Conservation (phyloP, 2,113 vertebrate genomes). For the Tupaia tana region DNA sequence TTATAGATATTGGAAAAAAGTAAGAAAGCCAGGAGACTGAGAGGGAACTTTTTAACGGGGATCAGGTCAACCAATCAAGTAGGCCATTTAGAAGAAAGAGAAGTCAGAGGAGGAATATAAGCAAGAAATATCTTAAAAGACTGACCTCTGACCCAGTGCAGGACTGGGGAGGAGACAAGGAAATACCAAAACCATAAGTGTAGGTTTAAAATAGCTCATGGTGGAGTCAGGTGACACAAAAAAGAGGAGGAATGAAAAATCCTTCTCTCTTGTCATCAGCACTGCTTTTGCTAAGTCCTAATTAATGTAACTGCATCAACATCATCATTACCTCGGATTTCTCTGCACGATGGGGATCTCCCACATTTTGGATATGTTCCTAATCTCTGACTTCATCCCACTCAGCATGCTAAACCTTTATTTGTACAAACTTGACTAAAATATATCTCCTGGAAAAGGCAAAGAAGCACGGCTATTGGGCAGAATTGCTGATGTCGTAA, state of each 20-base stretch:
- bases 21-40: not conserved
- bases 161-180: not conserved
- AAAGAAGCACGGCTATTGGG: not conserved
- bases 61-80: not conserved
- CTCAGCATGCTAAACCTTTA: not conserved
- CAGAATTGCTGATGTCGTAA: not conserved
- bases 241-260: not conserved
- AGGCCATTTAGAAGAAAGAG: not conserved
- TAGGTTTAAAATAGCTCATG: not conserved
- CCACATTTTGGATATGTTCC: not conserved
- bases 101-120: not conserved
- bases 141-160: not conserved
- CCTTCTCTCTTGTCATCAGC: not conserved
- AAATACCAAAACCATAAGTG: not conserved
- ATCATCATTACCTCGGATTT: not conserved
- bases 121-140: not conserved
- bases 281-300: not conserved
- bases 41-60: not conserved
- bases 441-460: not conserved
- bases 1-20: not conserved
- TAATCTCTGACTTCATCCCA: not conserved
- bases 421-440: not conserved
- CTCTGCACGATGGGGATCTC: not conserved
- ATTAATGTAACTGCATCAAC: not conserved
- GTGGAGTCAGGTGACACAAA: not conserved